phyloP scores from a whole-genome alignment of 2,113 vertebrate genomes.

The Micromys minutus region DNA sequence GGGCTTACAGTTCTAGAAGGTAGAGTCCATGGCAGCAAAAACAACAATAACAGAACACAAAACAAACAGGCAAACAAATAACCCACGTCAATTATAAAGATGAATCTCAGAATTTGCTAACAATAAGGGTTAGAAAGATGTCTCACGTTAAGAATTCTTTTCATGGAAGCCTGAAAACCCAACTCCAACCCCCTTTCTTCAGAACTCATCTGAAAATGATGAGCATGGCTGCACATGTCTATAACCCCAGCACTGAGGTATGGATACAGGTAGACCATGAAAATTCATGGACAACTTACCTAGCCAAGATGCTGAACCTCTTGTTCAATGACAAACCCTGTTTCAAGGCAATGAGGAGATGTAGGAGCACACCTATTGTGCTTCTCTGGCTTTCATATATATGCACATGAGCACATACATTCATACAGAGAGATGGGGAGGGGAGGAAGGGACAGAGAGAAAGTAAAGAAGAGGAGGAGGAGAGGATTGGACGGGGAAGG shows the following conservation, averaged over 20 bases:
- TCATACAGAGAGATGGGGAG: rapidly evolving
- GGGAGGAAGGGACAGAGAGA: too few relatives aligned
- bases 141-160: not conserved
- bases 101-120: not conserved
- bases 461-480: too few relatives aligned
- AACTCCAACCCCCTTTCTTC: not conserved
- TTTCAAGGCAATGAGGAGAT: not conserved
- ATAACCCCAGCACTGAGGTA: not conserved
- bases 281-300: not conserved
- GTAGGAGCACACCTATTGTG: not conserved
- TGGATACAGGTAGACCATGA: not conserved
- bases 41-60: not conserved
- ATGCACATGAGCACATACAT: not conserved
- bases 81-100: not conserved
- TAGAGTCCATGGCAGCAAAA: not conserved
- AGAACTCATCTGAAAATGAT: not conserved
- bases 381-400: not conserved
- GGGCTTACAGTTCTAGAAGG: not conserved
- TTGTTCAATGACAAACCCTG: not conserved
- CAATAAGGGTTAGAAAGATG: not conserved
- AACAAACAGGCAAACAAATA: not conserved
- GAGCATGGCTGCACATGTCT: not conserved
- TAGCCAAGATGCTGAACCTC: not conserved
- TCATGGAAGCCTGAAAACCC: not conserved
- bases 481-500: too few relatives aligned